phyloP scores from a whole-genome alignment of 30 jellyfish, hydroid and myxozoan species.

The Cassiopea xamachana region DNA sequence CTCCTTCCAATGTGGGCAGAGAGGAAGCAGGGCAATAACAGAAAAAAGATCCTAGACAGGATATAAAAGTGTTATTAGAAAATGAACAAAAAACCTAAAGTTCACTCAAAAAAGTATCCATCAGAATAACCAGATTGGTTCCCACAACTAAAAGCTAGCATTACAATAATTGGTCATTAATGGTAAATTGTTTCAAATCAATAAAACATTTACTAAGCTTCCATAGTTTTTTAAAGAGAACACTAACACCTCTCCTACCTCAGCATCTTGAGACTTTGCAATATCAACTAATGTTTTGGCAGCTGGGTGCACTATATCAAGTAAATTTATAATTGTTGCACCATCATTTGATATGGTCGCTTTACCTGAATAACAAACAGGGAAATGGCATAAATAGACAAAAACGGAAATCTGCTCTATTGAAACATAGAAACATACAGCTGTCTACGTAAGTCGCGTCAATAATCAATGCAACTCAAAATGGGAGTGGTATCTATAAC shows the following conservation, averaged over 20 bases:
- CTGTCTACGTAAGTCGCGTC: background rate
- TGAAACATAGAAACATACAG: no score
- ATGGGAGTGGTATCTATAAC: slow-evolving; percentile 23
- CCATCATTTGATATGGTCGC: slow-evolving; percentile 99
- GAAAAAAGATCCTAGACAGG: no score
- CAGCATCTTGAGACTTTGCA: slow-evolving; percentile 99
- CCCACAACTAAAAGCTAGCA: no score
- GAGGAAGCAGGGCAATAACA: no score
- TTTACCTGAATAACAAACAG: slow-evolving; percentile 49
- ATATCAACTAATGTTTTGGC: slow-evolving; percentile 97
- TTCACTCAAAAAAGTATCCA: no score
- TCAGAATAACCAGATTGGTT: no score
- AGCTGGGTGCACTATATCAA: slow-evolving; percentile 99
- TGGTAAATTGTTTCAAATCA: no score
- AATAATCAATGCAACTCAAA: background rate
- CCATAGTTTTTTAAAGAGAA: background rate
- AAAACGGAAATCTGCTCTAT: background rate
- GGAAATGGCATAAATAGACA: background rate
- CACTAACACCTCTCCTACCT: slow-evolving; percentile 52
- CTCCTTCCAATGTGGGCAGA: no score
- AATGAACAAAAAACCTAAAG: no score
- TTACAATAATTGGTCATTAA: no score
- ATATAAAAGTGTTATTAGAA: no score
- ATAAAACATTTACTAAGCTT: background rate
- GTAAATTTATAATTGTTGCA: slow-evolving; percentile 85